Conservation (phyloP, 2,888 invertebrate genomes). For the Erebia epiphron region DNA sequence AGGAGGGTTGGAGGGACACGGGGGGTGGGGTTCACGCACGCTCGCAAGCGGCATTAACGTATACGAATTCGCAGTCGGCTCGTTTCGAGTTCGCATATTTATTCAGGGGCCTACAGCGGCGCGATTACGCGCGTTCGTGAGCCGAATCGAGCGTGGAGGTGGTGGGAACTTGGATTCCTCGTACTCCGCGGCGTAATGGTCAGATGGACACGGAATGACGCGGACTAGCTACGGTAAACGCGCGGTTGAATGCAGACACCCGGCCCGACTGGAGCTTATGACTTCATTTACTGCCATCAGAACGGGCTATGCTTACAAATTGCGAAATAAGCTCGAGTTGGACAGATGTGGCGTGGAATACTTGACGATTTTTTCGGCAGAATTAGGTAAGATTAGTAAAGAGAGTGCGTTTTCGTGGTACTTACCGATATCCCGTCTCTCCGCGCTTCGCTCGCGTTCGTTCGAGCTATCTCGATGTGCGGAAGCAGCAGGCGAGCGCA, state of each 20-base stretch:
- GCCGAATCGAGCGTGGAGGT: slow-evolving; percentile 56
- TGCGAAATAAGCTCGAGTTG: slow-evolving; percentile 33
- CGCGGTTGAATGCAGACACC: slow-evolving; percentile 27
- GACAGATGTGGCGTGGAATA: slow-evolving; percentile 25
- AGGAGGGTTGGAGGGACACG: slow-evolving; percentile 85
- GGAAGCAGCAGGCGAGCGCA: slow-evolving; percentile 72
- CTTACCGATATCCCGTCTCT: slow-evolving; percentile 73
- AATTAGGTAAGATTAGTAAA: slow-evolving; percentile 41
- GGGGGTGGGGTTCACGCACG: slow-evolving; percentile 56
- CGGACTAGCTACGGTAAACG: slow-evolving; percentile 63
- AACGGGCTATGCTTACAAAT: slow-evolving; percentile 25
- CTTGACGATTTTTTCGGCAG: slow-evolving; percentile 16
- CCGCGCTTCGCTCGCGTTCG: slow-evolving; percentile 68
- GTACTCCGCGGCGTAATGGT: slow-evolving; percentile 67
- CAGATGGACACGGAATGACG: slow-evolving; percentile 57
- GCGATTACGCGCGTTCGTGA: slow-evolving; percentile 74
- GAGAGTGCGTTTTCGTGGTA: slow-evolving; percentile 41
- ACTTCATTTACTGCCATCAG: slow-evolving; percentile 10
- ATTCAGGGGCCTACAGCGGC: slow-evolving; percentile 50
- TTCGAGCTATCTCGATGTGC: slow-evolving; percentile 60
- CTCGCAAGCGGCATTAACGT: slow-evolving; percentile 62
- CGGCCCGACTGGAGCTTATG: slow-evolving; percentile 37
- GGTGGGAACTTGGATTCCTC: slow-evolving; percentile 68
- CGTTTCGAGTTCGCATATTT: slow-evolving; percentile 60
- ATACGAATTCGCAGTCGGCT: slow-evolving; percentile 63